Evolutionary conservation across 2,113 vertebrate species (phyloP).

Genomic region (Puntigrus tetrazona): DNA sequence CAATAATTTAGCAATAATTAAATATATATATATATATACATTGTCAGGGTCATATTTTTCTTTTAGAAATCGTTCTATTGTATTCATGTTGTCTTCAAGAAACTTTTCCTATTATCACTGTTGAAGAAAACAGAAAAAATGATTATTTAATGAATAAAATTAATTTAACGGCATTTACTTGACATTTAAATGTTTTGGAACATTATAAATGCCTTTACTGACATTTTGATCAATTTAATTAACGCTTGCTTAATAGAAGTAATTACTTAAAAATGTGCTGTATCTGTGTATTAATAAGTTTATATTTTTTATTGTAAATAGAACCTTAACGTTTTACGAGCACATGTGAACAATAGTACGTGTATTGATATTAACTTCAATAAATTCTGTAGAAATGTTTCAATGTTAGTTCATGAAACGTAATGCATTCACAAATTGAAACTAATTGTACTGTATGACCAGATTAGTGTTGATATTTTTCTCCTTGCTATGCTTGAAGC

Average conservation of each 20-base stretch:
- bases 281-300: not conserved
- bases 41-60: not conserved
- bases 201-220: not conserved
- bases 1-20: too few relatives aligned
- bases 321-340: not conserved
- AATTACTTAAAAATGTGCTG: not conserved
- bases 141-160: too few relatives aligned
- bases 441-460: not conserved
- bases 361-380: not conserved
- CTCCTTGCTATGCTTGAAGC: not conserved
- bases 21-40: too few relatives aligned
- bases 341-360: not conserved
- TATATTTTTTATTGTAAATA: not conserved
- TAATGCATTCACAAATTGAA: not conserved
- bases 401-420: not conserved
- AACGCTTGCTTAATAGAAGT: not conserved
- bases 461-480: not conserved
- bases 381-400: not conserved
- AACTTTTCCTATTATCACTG: not conserved
- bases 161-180: too few relatives aligned
- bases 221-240: not conserved
- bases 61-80: not conserved
- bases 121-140: too few relatives aligned
- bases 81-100: not conserved
- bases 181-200: too few relatives aligned